A percentile compares a stretch with the other conserved stretches of the same genome.
phyloP scores from a whole-genome alignment of 2,113 vertebrate species.

The Castor canadensis region DNA sequence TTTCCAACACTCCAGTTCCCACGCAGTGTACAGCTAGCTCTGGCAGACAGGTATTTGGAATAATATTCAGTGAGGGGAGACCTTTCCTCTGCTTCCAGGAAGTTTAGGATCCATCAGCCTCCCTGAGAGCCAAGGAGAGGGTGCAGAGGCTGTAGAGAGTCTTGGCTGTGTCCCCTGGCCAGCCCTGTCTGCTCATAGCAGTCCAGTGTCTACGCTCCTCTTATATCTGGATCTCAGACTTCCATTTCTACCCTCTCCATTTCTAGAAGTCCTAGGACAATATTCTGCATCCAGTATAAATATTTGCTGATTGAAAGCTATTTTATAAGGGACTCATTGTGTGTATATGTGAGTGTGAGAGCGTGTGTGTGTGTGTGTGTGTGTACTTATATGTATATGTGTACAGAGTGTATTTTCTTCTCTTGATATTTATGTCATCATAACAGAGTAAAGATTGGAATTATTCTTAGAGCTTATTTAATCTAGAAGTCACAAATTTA shows the following conservation, averaged over 20 bases:
- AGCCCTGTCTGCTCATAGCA: neutral
- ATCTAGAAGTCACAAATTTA: neutral
- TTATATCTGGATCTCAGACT: neutral
- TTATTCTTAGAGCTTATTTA: neutral
- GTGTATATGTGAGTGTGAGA: too few relatives aligned
- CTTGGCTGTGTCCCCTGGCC: neutral
- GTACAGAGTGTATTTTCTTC: neutral
- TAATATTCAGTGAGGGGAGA: neutral
- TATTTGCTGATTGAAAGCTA: neutral
- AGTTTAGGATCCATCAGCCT: neutral
- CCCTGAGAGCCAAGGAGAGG: neutral
- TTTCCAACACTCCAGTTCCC: neutral
- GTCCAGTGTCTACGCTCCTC: too few relatives aligned
- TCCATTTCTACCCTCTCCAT: neutral
- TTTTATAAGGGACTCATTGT: neutral
- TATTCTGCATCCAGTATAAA: neutral
- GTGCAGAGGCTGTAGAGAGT: neutral
- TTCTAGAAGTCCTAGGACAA: neutral
- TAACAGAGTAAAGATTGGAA: neutral
- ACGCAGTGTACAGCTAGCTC: too few relatives aligned
- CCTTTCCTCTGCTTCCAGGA: neutral
- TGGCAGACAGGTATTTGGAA: neutral
- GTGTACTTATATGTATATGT: neutral
- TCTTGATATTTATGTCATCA: neutral
- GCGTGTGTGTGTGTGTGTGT: too few relatives aligned